These are phyloP conservation scores for Zaprionus capensis DNA, from an alignment of 1,140 invertebrate species.

Conservation along the genomic window DNA sequence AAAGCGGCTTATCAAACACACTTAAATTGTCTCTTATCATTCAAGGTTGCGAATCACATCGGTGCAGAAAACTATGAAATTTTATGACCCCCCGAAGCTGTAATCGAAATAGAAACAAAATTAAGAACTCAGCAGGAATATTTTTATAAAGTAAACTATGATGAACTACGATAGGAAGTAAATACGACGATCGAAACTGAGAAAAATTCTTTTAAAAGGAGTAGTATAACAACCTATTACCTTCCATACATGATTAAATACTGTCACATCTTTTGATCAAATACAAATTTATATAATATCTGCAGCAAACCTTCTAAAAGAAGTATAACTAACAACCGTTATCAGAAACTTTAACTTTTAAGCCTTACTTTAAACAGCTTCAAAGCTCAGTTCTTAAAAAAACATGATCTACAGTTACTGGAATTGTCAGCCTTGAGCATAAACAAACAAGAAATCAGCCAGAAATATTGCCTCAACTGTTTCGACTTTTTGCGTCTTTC, in stretches of 20 bases:
- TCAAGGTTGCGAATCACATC: not conserved
- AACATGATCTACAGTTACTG: not conserved
- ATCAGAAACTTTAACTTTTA: not conserved
- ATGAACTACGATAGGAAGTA: too few species aligned
- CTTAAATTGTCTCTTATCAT: not conserved
- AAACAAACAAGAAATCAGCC: constrained; percentile 14
- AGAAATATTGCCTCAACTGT: constrained; percentile 19
- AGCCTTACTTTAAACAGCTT: too few species aligned
- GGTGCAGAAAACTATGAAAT: not conserved
- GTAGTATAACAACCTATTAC: too few species aligned
- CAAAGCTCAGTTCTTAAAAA: too few species aligned
- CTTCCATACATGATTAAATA: too few species aligned
- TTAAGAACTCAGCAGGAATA: not conserved
- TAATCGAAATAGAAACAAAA: not conserved
- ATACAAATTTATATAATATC: too few species aligned
- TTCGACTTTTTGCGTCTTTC: not conserved
- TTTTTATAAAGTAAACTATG: too few species aligned
- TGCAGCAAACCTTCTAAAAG: too few species aligned
- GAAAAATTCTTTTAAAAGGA: too few species aligned
- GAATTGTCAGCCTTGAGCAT: not conserved
- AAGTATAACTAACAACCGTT: too few species aligned
- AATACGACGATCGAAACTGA: too few species aligned
- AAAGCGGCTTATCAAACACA: not conserved
- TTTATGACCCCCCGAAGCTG: not conserved
- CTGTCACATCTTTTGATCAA: too few species aligned